These are phyloP conservation scores for Ochropacha duplaris DNA, from an alignment of 2,888 invertebrate genomes.

Conservation along the genomic window DNA sequence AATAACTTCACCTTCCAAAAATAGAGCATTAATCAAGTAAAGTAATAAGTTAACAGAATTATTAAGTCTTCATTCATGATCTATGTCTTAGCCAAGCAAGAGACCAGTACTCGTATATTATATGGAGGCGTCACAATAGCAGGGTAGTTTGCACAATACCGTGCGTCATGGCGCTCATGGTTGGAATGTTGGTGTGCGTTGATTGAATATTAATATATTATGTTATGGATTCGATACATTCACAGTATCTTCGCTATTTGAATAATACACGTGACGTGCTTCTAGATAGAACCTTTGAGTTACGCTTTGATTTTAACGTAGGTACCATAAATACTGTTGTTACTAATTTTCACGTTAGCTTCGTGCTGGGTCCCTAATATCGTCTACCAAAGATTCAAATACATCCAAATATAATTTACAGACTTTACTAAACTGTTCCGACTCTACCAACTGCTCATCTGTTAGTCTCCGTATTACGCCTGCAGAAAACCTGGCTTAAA, in stretches of 20 bases:
- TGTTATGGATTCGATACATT: conserved; percentile 6
- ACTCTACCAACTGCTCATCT: too few species aligned
- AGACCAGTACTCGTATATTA: background rate
- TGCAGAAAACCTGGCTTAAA: too few species aligned
- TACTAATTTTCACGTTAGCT: too few species aligned
- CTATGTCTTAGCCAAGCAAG: background rate
- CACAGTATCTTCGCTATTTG: background rate
- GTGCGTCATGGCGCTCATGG: background rate
- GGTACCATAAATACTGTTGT: background rate
- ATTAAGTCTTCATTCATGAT: background rate
- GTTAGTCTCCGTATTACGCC: too few species aligned
- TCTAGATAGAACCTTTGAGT: background rate
- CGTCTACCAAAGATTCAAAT: too few species aligned
- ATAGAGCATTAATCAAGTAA: too few species aligned
- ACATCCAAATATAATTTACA: too few species aligned
- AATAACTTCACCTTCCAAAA: too few species aligned
- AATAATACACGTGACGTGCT: background rate
- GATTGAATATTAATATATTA: conserved; percentile 25
- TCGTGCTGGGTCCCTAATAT: too few species aligned
- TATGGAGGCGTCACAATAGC: background rate
- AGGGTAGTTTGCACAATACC: background rate
- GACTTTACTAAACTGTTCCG: too few species aligned
- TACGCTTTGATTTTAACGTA: background rate
- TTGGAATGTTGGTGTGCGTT: conserved; percentile 7
- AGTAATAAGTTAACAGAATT: too few species aligned